These are phyloP conservation scores for Labia minor DNA, from an alignment of 2,888 invertebrate species.

Conservation along the genomic window DNA sequence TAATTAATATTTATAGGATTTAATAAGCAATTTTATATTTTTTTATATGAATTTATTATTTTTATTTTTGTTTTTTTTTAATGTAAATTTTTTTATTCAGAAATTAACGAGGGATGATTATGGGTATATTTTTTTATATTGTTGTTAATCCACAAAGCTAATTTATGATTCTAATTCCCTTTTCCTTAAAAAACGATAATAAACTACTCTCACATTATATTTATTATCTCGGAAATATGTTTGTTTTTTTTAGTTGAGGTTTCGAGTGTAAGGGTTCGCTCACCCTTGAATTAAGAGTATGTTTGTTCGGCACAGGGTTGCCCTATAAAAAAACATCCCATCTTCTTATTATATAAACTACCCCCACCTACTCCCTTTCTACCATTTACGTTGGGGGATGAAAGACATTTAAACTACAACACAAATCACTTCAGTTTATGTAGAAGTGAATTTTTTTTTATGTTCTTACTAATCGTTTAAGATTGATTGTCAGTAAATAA, in stretches of 20 bases:
- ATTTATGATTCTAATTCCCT: background rate
- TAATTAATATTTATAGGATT: no score
- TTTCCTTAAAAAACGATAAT: background rate
- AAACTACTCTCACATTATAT: background rate
- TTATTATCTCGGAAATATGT: background rate
- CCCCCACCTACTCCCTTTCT: no score
- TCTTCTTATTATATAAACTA: no score
- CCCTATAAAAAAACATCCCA: background rate
- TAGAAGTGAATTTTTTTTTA: background rate
- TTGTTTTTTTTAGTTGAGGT: background rate
- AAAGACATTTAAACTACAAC: background rate
- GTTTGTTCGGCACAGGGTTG: background rate
- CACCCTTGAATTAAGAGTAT: background rate
- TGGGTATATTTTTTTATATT: background rate
- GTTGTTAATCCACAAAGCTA: background rate
- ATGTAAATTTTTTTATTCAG: no score
- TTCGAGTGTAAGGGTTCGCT: slow-evolving; percentile 2
- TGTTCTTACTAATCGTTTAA: background rate
- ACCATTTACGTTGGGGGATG: background rate
- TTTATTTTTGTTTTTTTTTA: no score
- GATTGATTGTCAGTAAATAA: background rate
- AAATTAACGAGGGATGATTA: no score
- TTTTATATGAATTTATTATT: no score
- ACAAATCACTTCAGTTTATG: background rate
- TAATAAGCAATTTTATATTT: no score